Evolutionary conservation across 2,888 invertebrate species (phyloP).

Genomic region (Phasia obesa): DNA sequence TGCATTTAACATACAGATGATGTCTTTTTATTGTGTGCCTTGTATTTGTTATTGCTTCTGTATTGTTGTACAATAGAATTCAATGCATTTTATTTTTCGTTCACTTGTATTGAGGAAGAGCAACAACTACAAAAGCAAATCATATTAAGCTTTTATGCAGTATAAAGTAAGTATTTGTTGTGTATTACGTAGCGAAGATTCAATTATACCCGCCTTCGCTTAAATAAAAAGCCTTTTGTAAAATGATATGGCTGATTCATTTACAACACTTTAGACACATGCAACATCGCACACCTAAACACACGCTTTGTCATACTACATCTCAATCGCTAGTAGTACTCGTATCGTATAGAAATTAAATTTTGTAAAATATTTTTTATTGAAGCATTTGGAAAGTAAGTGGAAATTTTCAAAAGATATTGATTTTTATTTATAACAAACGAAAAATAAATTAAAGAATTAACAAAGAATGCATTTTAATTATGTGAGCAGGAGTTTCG

Average conservation of each 20-base stretch:
- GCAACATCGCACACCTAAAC: not conserved
- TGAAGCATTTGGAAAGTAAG: conserved; percentile 24
- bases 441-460: conserved; percentile 28
- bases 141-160: conserved; percentile 55
- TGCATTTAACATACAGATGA: conserved; percentile 51
- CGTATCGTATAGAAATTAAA: conserved; percentile 39
- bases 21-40: conserved; percentile 34
- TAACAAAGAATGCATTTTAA: too few species aligned
- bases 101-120: conserved; percentile 35
- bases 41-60: conserved; percentile 1
- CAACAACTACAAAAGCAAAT: conserved; percentile 20
- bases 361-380: conserved; percentile 29
- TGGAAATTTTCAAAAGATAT: conserved; percentile 38
- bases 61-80: conserved; percentile 47
- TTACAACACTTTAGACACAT: conserved; percentile 42
- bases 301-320: conserved; percentile 2
- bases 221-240: conserved; percentile 36
- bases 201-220: conserved; percentile 49
- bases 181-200: conserved; percentile 43
- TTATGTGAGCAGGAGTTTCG: too few species aligned
- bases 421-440: conserved; percentile 35
- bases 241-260: conserved; percentile 43
- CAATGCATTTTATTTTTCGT: conserved; percentile 53
- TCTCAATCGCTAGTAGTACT: conserved; percentile 11
- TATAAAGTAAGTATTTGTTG: conserved; percentile 49